phyloP scores from a whole-genome alignment of 1,140 invertebrate genomes.

The Magallana ariakensis region DNA sequence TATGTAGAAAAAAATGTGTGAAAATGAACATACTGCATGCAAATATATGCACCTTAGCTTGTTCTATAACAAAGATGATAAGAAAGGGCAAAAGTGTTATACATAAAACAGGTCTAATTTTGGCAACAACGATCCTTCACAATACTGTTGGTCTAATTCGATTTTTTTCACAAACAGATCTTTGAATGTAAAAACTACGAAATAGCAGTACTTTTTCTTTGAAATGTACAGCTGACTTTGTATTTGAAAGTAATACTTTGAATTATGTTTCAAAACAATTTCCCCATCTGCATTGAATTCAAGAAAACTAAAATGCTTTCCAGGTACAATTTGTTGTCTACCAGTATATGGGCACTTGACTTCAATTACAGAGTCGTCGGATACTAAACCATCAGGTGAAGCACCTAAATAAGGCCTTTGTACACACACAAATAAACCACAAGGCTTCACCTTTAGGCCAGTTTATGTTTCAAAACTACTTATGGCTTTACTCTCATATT shows the following conservation, averaged over 20 bases:
- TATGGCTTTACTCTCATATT: conserved; percentile 34
- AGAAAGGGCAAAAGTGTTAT: conserved; percentile 33
- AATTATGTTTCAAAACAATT: neutral
- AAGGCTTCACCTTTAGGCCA: neutral
- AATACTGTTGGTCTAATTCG: conserved; percentile 41
- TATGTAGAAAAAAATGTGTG: no score
- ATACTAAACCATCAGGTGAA: conserved; percentile 52
- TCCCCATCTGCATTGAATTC: neutral
- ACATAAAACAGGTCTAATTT: conserved; percentile 42
- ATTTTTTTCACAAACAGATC: conserved; percentile 43
- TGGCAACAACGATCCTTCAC: conserved; percentile 41
- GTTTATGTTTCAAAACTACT: neutral
- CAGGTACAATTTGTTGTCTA: conserved; percentile 26
- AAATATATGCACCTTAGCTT: no score
- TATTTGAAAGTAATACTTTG: conserved; percentile 47
- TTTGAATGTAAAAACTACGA: no score
- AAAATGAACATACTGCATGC: no score
- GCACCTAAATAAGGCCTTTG: conserved; percentile 49
- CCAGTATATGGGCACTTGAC: conserved; percentile 59
- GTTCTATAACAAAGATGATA: conserved; percentile 4
- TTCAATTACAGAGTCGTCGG: conserved; percentile 27
- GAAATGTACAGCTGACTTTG: conserved; percentile 41
- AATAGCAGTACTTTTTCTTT: neutral
- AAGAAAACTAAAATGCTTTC: conserved; percentile 16
- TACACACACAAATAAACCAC: conserved; percentile 46